Evolutionary conservation across 2,888 invertebrate species (phyloP).

Genomic region (Drosophila cyrtoloma): DNA sequence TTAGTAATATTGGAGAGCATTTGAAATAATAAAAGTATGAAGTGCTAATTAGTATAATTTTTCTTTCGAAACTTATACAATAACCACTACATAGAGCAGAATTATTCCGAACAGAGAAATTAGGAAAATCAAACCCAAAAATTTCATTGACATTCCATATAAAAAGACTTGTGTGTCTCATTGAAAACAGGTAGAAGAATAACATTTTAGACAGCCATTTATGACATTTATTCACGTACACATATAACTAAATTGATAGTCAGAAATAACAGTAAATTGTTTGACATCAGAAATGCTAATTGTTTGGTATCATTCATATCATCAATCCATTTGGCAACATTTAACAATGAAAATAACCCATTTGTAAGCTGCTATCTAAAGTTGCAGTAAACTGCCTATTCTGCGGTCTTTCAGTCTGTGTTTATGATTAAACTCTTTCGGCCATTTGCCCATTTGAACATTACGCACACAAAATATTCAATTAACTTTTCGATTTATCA

Average conservation of each 20-base stretch:
- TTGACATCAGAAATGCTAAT: conserved; percentile 8
- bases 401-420: conserved; percentile 2
- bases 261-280: conserved; percentile 4
- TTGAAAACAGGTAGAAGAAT: no score
- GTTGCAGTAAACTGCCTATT: not conserved
- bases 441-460: conserved; percentile 11
- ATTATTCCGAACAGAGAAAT: not conserved
- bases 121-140: not conserved
- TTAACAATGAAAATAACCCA: conserved; percentile 3
- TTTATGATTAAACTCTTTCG: conserved; percentile 4
- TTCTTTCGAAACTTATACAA: not conserved
- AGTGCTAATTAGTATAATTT: not conserved
- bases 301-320: not conserved
- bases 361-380: not conserved
- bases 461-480: conserved; percentile 36
- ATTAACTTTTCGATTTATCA: conserved; percentile 55
- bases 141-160: not conserved
- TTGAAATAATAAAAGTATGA: not conserved
- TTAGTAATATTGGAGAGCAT: no score
- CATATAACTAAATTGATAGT: conserved; percentile 3
- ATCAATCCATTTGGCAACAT: conserved; percentile 12
- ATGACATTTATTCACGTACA: not conserved
- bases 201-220: not conserved
- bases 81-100: no score
- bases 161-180: not conserved